Conservation (phyloP, 2,797 vertebrate species). For the Lithobates pipiens region DNA sequence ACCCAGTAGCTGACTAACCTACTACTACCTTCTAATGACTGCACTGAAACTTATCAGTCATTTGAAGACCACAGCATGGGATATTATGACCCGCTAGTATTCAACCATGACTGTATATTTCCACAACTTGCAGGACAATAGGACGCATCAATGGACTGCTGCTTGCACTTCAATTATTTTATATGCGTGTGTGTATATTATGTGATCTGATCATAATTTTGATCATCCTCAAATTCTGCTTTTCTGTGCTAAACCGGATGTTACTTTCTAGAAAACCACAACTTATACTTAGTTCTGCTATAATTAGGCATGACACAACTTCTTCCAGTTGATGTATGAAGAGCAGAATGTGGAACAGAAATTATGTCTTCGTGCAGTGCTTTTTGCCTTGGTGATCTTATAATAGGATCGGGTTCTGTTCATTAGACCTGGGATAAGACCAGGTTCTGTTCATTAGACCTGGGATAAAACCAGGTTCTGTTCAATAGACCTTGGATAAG, state of each 20-base stretch:
- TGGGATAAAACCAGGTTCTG: too few relatives aligned
- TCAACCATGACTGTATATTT: not conserved
- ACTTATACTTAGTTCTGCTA: conserved; percentile 2
- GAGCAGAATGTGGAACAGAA: not conserved
- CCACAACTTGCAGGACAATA: not conserved
- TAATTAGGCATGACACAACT: conserved; percentile 6
- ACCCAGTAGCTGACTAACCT: not conserved
- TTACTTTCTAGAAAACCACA: conserved; percentile 14
- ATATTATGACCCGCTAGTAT: not conserved
- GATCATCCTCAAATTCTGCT: not conserved
- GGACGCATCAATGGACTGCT: not conserved
- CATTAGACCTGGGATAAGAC: too few relatives aligned
- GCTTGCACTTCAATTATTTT: not conserved
- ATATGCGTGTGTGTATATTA: not conserved
- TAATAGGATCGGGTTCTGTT: not conserved
- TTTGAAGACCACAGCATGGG: not conserved
- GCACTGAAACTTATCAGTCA: not conserved
- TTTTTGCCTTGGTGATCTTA: not conserved
- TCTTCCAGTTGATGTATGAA: not conserved
- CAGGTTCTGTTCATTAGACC: too few relatives aligned
- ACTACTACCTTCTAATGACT: not conserved
- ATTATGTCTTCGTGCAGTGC: not conserved
- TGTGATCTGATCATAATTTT: not conserved
- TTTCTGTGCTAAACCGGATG: not conserved
- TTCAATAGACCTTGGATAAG: too few relatives aligned